Evolutionary conservation across 2,113 vertebrate genomes (phyloP).

Genomic region (Tautogolabrus adspersus): DNA sequence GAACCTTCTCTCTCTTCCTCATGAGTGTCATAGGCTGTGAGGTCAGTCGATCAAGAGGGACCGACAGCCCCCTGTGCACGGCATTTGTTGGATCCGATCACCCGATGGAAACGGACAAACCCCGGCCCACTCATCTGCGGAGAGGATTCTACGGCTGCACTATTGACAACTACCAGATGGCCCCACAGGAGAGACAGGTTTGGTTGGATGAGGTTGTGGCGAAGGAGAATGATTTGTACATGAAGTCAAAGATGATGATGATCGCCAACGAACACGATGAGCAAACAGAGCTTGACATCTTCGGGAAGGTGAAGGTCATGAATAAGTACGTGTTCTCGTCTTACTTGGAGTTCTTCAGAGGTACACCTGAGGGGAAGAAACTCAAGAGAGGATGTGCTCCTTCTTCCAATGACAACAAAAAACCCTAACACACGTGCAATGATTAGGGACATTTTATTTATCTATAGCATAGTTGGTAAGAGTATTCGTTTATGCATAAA

Average conservation of each 20-base stretch:
- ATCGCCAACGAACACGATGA: conserved; percentile 40
- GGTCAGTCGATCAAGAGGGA: conserved; percentile 55
- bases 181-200: conserved; percentile 45
- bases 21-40: conserved; percentile 77
- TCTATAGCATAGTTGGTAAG: background rate
- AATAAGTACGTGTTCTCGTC: conserved; percentile 76
- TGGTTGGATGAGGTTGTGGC: conserved; percentile 74
- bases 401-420: background rate
- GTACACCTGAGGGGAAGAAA: conserved; percentile 75
- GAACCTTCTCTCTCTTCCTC: conserved; percentile 76
- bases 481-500: background rate
- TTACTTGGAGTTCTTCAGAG: conserved; percentile 74
- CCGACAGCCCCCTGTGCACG: conserved; percentile 60
- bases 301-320: conserved; percentile 77
- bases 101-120: conserved; percentile 65
- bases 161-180: conserved; percentile 43
- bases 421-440: background rate
- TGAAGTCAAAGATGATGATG: conserved; percentile 69
- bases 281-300: conserved; percentile 73
- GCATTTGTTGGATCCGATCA: conserved; percentile 70
- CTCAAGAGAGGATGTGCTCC: conserved; percentile 67
- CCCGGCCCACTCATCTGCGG: conserved; percentile 28
- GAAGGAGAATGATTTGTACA: conserved; percentile 71
- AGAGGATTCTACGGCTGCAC: conserved; percentile 75
- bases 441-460: too few relatives aligned